Evolutionary conservation across 2,113 vertebrate species (phyloP), one percentile per base, ranked within the genome.

Genomic region (Raphicerus campestris): DNA sequence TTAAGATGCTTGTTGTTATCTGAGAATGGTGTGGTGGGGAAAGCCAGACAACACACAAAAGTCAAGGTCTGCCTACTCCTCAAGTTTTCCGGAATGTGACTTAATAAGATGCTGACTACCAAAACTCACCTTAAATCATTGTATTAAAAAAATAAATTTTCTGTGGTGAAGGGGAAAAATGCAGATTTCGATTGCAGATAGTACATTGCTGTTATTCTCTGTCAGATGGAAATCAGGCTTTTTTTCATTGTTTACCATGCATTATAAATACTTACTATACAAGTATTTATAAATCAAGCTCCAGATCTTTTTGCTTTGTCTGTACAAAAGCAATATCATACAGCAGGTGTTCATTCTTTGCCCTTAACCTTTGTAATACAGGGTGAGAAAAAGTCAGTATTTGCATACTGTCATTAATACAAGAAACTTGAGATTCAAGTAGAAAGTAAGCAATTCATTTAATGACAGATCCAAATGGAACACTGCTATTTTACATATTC

Each of bases 221-320:
- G n/a, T 96, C 58, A 94, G 55, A 61, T 8, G 51, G 89, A 84
- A 97, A 92, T 60, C 87, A 94, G 47, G 10, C 55, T 5, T 30
- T 82, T 73, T n/a, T 84, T 60, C 39, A 8, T 97, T 11, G 77
- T n/a, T 84, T 97, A 91, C 24, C 30, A 32, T 53, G 26, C 10
- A 95, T 88, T 73, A 14, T 22, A 13, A 22, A 73, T 39, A 39
- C 19, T 80, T 93, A 82, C 56, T 87, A 35, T 56, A 56, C 63
- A 97, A 49, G 26, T 96, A 61, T 98, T 96, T 94, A 61, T 97
- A 84, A 89, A 85, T 55, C 85, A 63, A 47, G 82, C 85, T 92
- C 45, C 49, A 39, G n/a, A 81, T 93, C 14, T 70, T 49, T 93
- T 11, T 95, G 94, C 3, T 97, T 97, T 87, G 85, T 53, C 53